A percentile compares a stretch with the other conserved stretches of the same genome.
These are phyloP conservation scores for Tyto alba DNA, from an alignment of 2,113 vertebrate genomes.

Conservation along the genomic window DNA sequence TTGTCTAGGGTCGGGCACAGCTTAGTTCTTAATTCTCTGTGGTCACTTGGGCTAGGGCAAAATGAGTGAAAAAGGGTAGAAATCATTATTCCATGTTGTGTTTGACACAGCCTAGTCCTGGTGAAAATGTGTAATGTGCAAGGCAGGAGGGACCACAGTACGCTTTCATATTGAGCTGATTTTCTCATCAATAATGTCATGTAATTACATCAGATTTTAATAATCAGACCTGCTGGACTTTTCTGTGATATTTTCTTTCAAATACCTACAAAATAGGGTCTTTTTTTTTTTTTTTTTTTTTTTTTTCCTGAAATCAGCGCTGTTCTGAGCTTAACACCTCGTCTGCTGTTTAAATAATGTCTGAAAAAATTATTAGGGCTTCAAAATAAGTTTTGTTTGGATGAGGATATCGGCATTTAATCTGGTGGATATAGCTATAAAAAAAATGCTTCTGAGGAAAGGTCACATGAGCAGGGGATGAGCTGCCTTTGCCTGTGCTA, in stretches of 20 bases:
- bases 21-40: not conserved
- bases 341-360: not conserved
- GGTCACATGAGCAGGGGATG: fast-evolving
- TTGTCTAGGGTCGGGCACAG: not conserved
- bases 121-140: not conserved
- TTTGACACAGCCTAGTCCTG: not conserved
- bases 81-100: not conserved
- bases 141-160: not conserved
- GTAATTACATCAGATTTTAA: not conserved
- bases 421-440: not conserved
- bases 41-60: not conserved
- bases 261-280: not conserved
- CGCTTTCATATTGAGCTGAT: not conserved
- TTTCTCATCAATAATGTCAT: not conserved
- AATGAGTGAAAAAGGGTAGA: not conserved
- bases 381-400: not conserved
- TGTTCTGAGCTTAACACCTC: not conserved
- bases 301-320: not conserved
- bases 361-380: not conserved
- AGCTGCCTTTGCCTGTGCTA: not conserved
- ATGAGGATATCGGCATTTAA: not conserved
- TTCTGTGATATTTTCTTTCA: not conserved
- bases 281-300: not conserved
- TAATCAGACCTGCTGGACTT: not conserved
- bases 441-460: not conserved